These are phyloP conservation scores for Prionace glauca DNA, from an alignment of 2,797 vertebrate genomes.

Conservation along the genomic window DNA sequence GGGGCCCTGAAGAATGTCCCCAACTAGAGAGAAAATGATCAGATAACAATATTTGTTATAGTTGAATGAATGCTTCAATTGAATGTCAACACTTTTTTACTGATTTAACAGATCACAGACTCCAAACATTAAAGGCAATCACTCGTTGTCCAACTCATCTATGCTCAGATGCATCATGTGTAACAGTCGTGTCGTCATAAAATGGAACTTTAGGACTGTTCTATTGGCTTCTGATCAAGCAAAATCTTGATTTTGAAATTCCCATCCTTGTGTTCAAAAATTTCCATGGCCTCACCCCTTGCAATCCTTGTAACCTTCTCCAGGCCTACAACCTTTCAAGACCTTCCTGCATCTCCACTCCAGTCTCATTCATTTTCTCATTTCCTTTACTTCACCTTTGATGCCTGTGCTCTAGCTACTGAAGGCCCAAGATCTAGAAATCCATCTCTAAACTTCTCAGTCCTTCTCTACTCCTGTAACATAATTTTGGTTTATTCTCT, in stretches of 20 bases:
- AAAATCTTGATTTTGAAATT: not conserved
- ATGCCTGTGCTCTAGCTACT: no score
- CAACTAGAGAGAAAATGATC: not conserved
- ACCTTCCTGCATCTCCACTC: not conserved
- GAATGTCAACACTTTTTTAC: not conserved
- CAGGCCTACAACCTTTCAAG: not conserved
- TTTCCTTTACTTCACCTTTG: not conserved
- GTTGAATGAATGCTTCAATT: not conserved
- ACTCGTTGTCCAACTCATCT: not conserved
- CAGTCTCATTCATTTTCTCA: not conserved
- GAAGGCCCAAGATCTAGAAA: not conserved
- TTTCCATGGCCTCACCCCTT: not conserved
- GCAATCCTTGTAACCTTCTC: not conserved
- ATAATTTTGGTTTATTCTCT: not conserved
- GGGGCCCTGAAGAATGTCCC: not conserved
- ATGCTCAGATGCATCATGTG: not conserved
- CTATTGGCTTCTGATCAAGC: not conserved
- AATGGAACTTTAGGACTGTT: not conserved
- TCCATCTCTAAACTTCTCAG: no score
- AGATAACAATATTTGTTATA: not conserved
- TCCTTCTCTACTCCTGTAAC: not conserved
- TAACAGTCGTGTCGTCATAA: not conserved
- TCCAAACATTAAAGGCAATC: not conserved
- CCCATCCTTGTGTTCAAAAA: not conserved
- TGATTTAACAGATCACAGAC: not conserved